Base-by-base conservation (phyloP, 2,797 vertebrate species). In the Phalanger gymnotis region DNA sequence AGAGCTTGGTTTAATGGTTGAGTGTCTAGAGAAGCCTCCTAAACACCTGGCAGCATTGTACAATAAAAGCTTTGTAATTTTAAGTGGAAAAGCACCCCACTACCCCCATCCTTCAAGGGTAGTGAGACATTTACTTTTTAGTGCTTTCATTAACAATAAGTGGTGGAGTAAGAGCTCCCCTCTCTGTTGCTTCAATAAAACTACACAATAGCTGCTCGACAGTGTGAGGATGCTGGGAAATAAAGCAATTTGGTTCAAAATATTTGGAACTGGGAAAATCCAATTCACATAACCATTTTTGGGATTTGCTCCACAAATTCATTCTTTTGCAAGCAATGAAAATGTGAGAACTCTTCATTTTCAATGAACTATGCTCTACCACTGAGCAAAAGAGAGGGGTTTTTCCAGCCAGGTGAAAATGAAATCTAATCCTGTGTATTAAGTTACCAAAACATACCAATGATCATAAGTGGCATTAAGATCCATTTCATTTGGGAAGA, bases 161-260 rank as follows among this genome's bases (percentile, higher is more conserved):
- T 61, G 95, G 99, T 99, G 98, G 99, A 99, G 99, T 99, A 99
- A 99, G 99, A 99, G 99, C 99, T 99, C 99, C 99, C 99, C 99
- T 99, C 99, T 99, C 99, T 99, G 99, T 99, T 98, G 90, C 97
- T 97, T 97, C 96, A 90, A 47, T 92, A 98, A 98, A 98, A 99
- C 99, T 99, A 98, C 99, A 99, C 92, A 96, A 93, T 91, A 52
- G 52, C n/a, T 92, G 87, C 53, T 52, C 3, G 4, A 34, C 0
- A n/a, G 34, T 22, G 40, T 53, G 94, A 98, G 94, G 57, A 97
- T 4, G 6, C 94, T 95, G 95, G 95, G 96, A 97, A 98, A 97
- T 34, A 34, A 66, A 95, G 92, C 93, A 94, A 95, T 96, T 90
- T 90, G 13, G 31, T 31, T 95, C 66, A 54, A 94, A 97, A 95